Evolutionary conservation across 2,113 vertebrate genomes (phyloP).

Genomic region (Nerophis ophidion): DNA sequence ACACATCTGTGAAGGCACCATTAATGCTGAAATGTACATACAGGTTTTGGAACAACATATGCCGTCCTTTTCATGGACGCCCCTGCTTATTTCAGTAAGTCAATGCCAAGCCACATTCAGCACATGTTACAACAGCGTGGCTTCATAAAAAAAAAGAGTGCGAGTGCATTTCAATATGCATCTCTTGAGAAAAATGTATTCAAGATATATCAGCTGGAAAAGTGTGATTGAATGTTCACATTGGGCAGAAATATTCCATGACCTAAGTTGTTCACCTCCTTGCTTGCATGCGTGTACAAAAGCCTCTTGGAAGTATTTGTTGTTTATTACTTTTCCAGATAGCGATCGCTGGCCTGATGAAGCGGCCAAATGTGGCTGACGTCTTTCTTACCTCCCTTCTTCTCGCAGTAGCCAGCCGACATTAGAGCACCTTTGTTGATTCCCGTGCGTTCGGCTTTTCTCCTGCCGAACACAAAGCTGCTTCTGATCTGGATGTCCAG

Average conservation of each 20-base stretch:
- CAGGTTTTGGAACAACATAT: too few relatives aligned
- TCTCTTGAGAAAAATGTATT: too few relatives aligned
- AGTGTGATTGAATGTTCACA: too few relatives aligned
- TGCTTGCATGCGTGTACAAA: background rate
- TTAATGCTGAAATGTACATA: too few relatives aligned
- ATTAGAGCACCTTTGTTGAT: background rate
- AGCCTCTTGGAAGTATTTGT: background rate
- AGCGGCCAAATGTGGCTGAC: background rate
- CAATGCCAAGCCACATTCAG: too few relatives aligned
- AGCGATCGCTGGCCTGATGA: background rate
- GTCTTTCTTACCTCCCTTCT: background rate
- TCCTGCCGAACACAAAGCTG: background rate
- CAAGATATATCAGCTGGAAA: too few relatives aligned
- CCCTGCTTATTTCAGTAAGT: too few relatives aligned
- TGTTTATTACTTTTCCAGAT: conserved; percentile 1
- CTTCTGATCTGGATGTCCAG: background rate
- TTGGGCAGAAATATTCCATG: background rate
- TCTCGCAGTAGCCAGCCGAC: background rate
- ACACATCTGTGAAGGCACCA: too few relatives aligned
- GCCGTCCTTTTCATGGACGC: too few relatives aligned
- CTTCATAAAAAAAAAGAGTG: too few relatives aligned
- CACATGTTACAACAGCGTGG: too few relatives aligned
- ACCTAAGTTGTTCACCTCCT: background rate
- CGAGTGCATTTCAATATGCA: too few relatives aligned
- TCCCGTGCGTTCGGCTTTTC: background rate